Evolutionary conservation across 1,140 invertebrate genomes (phyloP).

Genomic region (Aethina tumida): DNA sequence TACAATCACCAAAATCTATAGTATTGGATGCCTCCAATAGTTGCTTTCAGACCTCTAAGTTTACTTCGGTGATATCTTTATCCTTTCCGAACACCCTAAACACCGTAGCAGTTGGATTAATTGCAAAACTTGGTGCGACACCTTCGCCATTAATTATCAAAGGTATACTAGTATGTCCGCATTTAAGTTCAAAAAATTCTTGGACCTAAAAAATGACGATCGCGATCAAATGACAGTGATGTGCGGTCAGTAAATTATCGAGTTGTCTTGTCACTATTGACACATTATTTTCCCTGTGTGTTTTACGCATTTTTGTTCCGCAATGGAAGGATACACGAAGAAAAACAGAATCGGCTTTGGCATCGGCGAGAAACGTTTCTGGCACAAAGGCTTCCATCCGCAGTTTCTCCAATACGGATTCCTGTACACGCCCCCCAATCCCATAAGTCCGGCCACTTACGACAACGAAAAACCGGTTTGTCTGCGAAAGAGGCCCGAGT

Average conservation of each 20-base stretch:
- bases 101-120: constrained; percentile 13
- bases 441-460: background rate
- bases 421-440: background rate
- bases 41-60: constrained; percentile 10
- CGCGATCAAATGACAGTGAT: background rate
- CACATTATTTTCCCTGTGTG: background rate
- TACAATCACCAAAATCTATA: constrained; percentile 4
- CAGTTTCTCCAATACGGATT: background rate
- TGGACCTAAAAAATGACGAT: constrained; percentile 11
- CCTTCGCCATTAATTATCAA: constrained; percentile 18
- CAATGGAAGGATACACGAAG: background rate
- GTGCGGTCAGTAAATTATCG: background rate
- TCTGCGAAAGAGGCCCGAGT: background rate
- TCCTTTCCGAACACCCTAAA: constrained; percentile 11
- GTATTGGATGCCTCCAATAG: background rate
- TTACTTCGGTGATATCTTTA: constrained; percentile 10
- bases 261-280: background rate
- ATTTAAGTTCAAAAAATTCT: constrained; percentile 21
- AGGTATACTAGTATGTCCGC: constrained; percentile 15
- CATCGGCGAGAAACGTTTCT: constrained; percentile 21
- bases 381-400: constrained; percentile 25
- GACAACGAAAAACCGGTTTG: background rate
- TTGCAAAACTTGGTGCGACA: constrained; percentile 5
- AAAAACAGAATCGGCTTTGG: constrained; percentile 20
- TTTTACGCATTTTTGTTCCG: background rate